These are phyloP conservation scores for Limnodromus scolopaceus DNA, from an alignment of 2,797 vertebrate species.

Conservation along the genomic window DNA sequence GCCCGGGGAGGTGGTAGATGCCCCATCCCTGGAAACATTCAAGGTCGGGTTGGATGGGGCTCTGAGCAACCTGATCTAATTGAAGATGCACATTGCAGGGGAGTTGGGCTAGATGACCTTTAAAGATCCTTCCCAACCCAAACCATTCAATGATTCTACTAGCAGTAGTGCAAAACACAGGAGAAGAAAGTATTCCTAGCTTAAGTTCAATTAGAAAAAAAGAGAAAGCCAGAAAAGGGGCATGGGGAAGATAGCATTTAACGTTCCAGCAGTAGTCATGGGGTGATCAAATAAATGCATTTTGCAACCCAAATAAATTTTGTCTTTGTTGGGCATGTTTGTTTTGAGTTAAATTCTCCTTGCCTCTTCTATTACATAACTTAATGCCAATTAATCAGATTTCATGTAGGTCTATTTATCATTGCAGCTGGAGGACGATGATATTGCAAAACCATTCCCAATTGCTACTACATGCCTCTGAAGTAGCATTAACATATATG, in stretches of 20 bases:
- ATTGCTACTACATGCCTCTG: background rate
- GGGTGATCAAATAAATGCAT: background rate
- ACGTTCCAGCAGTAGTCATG: background rate
- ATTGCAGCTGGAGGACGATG: background rate
- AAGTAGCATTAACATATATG: background rate
- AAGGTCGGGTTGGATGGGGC: rapidly evolving
- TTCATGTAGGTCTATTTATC: background rate
- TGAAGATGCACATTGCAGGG: background rate
- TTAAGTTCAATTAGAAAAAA: background rate
- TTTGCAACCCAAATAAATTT: background rate
- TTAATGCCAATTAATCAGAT: background rate
- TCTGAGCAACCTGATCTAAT: background rate
- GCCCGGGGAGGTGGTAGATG: background rate
- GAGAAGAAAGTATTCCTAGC: background rate
- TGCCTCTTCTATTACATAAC: background rate
- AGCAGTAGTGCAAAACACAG: background rate
- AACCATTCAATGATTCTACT: background rate
- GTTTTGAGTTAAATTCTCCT: background rate
- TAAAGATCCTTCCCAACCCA: background rate
- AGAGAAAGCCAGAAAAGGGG: background rate
- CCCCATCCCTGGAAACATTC: background rate
- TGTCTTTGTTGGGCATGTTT: background rate
- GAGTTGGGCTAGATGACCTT: background rate
- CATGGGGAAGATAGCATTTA: background rate
- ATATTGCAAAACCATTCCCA: background rate